Conservation (phyloP, 1,140 invertebrate species). For the Drosophila paulistorum region DNA sequence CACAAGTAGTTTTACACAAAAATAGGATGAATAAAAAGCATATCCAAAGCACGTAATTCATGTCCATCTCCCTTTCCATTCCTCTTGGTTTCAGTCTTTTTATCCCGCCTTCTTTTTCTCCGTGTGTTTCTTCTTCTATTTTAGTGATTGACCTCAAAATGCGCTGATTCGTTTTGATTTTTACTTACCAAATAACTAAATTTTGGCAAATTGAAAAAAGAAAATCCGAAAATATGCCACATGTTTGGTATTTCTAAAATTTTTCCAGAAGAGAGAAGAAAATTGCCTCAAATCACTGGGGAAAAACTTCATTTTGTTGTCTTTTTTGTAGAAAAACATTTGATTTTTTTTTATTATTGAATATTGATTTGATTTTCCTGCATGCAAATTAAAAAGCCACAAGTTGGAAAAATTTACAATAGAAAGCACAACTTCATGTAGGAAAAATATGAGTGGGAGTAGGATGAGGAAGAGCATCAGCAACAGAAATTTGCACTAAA, state of each 20-base stretch:
- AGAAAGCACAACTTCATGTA: background rate
- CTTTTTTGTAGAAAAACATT: background rate
- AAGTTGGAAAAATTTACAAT: background rate
- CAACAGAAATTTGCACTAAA: conserved; percentile 37
- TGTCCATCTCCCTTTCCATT: conserved; percentile 33
- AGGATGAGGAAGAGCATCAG: conserved; percentile 7
- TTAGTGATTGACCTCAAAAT: conserved; percentile 75
- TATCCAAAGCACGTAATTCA: conserved; percentile 65
- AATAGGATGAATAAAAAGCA: conserved; percentile 18
- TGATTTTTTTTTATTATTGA: background rate
- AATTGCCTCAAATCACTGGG: conserved; percentile 37
- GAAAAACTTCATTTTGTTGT: conserved; percentile 3
- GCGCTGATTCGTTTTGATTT: conserved; percentile 78
- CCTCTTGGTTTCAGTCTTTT: conserved; percentile 6
- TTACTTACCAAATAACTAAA: conserved; percentile 47
- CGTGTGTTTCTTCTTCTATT: conserved; percentile 10
- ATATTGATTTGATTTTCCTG: conserved; percentile 10
- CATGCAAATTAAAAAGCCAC: conserved; percentile 21
- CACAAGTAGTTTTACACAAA: conserved; percentile 27
- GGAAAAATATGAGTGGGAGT: background rate
- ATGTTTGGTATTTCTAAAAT: conserved; percentile 32
- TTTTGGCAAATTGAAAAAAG: conserved; percentile 67
- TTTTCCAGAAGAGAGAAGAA: conserved; percentile 20
- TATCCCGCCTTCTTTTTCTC: conserved; percentile 28
- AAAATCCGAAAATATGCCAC: conserved; percentile 46